Conservation (phyloP, 2,113 vertebrate species). For the Panthera leo region DNA sequence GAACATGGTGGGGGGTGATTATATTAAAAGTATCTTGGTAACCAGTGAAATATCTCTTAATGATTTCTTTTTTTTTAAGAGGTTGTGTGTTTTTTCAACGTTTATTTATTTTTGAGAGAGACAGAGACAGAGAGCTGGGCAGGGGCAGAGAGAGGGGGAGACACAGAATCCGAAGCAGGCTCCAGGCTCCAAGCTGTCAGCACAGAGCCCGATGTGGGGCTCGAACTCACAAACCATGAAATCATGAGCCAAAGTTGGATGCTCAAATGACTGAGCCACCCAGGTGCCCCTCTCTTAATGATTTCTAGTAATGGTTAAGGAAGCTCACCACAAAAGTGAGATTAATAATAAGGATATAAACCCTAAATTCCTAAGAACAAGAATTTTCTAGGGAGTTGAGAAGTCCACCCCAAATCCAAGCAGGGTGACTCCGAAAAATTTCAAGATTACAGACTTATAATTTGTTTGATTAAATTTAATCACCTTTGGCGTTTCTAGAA, state of each 20-base stretch:
- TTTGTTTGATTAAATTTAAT: not conserved
- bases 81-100: too few relatives aligned
- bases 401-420: not conserved
- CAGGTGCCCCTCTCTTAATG: not conserved
- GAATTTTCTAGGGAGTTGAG: not conserved
- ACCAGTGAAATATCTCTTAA: slow-evolving; percentile 12
- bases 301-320: not conserved
- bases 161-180: too few relatives aligned
- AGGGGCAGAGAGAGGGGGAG: too few relatives aligned
- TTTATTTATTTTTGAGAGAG: too few relatives aligned
- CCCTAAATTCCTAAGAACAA: not conserved
- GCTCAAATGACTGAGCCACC: too few relatives aligned
- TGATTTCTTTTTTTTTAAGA: not conserved
- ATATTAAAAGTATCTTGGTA: not conserved
- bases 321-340: not conserved
- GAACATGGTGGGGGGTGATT: not conserved
- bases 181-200: too few relatives aligned
- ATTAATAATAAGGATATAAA: not conserved
- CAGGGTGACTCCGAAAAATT: not conserved
- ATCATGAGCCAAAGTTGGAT: too few relatives aligned
- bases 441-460: not conserved
- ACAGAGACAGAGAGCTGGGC: too few relatives aligned
- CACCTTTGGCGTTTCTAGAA: not conserved
- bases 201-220: too few relatives aligned
- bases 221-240: too few relatives aligned